Evolutionary conservation across 2,888 invertebrate genomes (phyloP).

Genomic region (Herminia tarsipennalis): DNA sequence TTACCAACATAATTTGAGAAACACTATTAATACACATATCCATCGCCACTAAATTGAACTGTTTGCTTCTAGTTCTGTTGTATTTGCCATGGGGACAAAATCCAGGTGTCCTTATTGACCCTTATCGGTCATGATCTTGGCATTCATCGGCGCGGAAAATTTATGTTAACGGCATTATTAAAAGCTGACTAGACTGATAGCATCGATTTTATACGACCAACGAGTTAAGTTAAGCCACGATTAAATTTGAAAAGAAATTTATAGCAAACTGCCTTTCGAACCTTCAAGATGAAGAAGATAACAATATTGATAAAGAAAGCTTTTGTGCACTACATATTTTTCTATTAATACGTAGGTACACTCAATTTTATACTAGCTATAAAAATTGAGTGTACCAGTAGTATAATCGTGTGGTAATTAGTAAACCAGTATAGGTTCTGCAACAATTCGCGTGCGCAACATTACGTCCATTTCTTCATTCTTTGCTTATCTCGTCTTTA

Average conservation of each 20-base stretch:
- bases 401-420: slow-evolving; percentile 27
- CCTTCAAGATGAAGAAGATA: too few species aligned
- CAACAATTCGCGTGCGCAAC: slow-evolving; percentile 32
- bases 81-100: slow-evolving; percentile 8
- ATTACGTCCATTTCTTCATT: slow-evolving; percentile 40
- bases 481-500: slow-evolving; percentile 19
- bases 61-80: slow-evolving; percentile 9
- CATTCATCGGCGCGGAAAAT: slow-evolving; percentile 21
- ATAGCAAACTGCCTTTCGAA: too few species aligned
- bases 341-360: too few species aligned
- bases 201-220: background rate
- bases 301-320: slow-evolving; percentile 3
- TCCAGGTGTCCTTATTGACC: slow-evolving; percentile 36
- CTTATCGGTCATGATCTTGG: slow-evolving; percentile 25
- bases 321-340: slow-evolving; percentile 1
- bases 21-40: slow-evolving; percentile 22
- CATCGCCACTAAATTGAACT: slow-evolving; percentile 3
- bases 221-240: too few species aligned
- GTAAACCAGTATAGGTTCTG: slow-evolving; percentile 20
- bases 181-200: slow-evolving; percentile 4
- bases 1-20: slow-evolving; percentile 22
- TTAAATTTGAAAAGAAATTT: too few species aligned
- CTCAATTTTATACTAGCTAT: too few species aligned
- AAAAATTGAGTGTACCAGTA: too few species aligned
- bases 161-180: slow-evolving; percentile 25